Percentiles rank a stretch among this genome's conserved stretches.
Conservation (phyloP, 2,113 vertebrate genomes). For the Crotalus tigris region DNA sequence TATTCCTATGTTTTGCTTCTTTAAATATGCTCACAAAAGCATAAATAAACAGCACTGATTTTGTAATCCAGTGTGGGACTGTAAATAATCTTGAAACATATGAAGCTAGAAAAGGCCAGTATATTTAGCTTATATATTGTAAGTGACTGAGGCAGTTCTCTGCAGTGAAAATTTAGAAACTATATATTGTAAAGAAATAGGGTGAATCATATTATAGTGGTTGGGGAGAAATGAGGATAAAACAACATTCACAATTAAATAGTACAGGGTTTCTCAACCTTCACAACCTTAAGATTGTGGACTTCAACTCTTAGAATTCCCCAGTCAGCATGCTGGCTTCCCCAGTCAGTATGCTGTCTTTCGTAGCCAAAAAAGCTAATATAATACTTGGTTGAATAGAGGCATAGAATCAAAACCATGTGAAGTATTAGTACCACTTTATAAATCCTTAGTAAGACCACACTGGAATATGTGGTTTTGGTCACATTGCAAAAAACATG, state of each 20-base stretch:
- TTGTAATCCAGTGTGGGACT: conserved; percentile 43
- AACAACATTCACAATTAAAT: neutral
- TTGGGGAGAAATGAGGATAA: conserved; percentile 49
- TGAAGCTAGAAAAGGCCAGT: conserved; percentile 61
- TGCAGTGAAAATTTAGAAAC: conserved; percentile 62
- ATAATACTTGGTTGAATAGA: too few relatives aligned
- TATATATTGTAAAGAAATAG: conserved; percentile 50
- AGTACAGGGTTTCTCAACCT: neutral
- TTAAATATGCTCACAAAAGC: conserved; percentile 50
- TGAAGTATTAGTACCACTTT: too few relatives aligned
- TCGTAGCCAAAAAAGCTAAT: neutral
- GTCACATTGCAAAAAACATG: too few relatives aligned
- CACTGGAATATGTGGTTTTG: too few relatives aligned
- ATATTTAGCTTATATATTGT: conserved; percentile 47
- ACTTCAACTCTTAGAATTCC: too few relatives aligned
- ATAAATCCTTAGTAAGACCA: too few relatives aligned
- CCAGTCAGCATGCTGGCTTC: too few relatives aligned
- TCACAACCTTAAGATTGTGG: too few relatives aligned
- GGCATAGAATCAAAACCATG: too few relatives aligned
- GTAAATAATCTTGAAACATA: conserved; percentile 44
- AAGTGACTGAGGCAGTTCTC: conserved; percentile 67
- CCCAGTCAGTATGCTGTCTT: neutral
- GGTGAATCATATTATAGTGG: conserved; percentile 52
- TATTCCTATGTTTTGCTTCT: conserved; percentile 40
- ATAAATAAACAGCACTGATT: conserved; percentile 25